Base-by-base conservation (phyloP, 2,888 invertebrate species). In the Iphiclides podalirius region DNA sequence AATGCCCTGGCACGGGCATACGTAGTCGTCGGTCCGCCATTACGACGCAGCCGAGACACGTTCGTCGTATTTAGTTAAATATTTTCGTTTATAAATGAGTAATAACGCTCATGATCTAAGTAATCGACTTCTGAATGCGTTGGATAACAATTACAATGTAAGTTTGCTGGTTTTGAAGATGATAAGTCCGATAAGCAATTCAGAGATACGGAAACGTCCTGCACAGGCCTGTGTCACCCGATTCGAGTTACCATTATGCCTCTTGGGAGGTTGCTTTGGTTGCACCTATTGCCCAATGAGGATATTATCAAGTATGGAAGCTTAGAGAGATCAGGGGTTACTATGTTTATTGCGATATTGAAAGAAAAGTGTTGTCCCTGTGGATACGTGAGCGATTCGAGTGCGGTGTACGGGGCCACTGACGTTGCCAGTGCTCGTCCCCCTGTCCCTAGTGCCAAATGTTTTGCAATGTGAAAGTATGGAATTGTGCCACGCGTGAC, bases 91-190 rank as follows among this genome's bases (percentile, higher is more conserved):
- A 91, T 93, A 93, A 93, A 93, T 93, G 93, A 93, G 92, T 93
- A 91, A 92, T 91, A 92, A 93, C 91, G 93, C 93, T 90, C 93
- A 92, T 91, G 95, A 97, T 92, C 93, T 98, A 92, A 96, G 96
- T 92, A 94, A 95, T 91, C 96, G 94, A 93, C 94, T 98, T 93
- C 94, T 96, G 92, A 94, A 95, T 93, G 95, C 97, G 90, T 93
- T 98, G 92, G 97, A 98, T 94, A 94, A 93, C 92, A 95, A 96
- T 91, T 96, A 97, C 93, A 97, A 98, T 97, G 98, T 98, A 96
- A 97, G 97, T 92, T 87, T 81, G 66, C 75, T 79, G 79, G 79
- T 78, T 86, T 83, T 78, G 76, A 81, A 71, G 77, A 75, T 70
- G 68, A 69, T 76, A 84, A 74, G 72, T 73, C 71, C 70, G 71